These are phyloP conservation scores for Cyprinodon diabolis DNA, from an alignment of 2,797 vertebrate species.

Conservation along the genomic window DNA sequence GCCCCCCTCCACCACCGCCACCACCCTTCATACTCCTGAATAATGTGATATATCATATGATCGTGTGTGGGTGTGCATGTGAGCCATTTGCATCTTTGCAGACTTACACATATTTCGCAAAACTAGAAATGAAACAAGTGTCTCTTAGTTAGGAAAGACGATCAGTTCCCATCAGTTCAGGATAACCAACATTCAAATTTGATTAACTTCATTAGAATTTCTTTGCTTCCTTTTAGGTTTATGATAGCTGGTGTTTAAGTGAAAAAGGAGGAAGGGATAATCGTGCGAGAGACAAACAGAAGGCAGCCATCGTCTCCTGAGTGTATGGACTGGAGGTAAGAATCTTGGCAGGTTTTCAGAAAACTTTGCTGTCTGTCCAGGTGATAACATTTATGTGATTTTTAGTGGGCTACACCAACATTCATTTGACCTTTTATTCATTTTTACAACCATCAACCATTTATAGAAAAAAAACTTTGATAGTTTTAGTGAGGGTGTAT, in stretches of 20 bases:
- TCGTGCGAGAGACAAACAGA: slow-evolving; percentile 33
- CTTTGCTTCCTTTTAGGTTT: slow-evolving; percentile 44
- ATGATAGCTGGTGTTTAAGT: slow-evolving; percentile 44
- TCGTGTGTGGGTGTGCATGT: slow-evolving; percentile 30
- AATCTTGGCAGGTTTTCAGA: slow-evolving; percentile 2
- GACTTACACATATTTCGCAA: slow-evolving; percentile 20
- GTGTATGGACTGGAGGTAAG: slow-evolving; percentile 84
- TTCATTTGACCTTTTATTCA: not conserved
- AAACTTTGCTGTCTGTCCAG: no score
- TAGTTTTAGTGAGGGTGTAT: not conserved
- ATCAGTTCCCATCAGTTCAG: not conserved
- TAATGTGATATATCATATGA: slow-evolving; percentile 51
- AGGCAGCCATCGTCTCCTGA: slow-evolving; percentile 60
- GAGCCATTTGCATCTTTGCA: not conserved
- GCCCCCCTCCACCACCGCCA: slow-evolving; percentile 7
- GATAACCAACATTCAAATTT: not conserved
- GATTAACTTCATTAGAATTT: slow-evolving; percentile 4
- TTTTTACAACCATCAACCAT: not conserved
- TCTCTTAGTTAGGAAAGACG: not conserved
- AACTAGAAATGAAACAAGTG: slow-evolving; percentile 13
- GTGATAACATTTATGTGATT: not conserved
- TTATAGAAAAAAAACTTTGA: not conserved
- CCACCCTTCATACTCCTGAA: slow-evolving; percentile 19
- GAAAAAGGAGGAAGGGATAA: slow-evolving; percentile 35
- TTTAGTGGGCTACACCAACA: not conserved